Conservation (phyloP, 2,888 invertebrate genomes). For the Metalampra italica region DNA sequence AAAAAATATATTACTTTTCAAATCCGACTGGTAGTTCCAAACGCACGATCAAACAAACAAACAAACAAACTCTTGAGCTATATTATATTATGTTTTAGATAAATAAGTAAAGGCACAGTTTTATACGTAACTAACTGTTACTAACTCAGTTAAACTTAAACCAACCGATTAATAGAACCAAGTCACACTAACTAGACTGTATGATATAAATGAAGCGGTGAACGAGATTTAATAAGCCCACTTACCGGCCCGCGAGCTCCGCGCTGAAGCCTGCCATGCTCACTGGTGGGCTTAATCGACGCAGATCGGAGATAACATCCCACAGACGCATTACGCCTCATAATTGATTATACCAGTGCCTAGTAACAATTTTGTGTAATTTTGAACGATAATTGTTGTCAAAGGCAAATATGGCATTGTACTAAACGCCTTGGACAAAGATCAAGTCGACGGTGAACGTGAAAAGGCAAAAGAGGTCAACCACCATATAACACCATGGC, state of each 20-base stretch:
- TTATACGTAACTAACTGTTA: not conserved
- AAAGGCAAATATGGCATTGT: too few relatives aligned
- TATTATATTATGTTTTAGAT: too few relatives aligned
- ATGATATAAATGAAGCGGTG: conserved; percentile 43
- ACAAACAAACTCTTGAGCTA: too few relatives aligned
- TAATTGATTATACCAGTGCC: conserved; percentile 8
- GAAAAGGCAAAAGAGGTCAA: too few relatives aligned
- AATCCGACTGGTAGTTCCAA: too few relatives aligned
- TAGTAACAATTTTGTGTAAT: not conserved
- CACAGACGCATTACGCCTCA: conserved; percentile 16
- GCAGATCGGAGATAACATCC: conserved; percentile 42
- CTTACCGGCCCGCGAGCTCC: conserved; percentile 45
- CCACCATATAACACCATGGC: too few relatives aligned
- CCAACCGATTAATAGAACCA: not conserved
- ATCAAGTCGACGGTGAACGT: too few relatives aligned
- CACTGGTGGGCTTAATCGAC: conserved; percentile 33
- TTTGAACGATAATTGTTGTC: too few relatives aligned
- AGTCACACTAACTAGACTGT: conserved; percentile 35
- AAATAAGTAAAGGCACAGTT: too few relatives aligned
- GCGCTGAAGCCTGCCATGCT: conserved; percentile 39
- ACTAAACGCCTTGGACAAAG: too few relatives aligned
- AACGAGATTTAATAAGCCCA: conserved; percentile 49
- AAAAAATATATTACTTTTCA: too few relatives aligned
- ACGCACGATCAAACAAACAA: too few relatives aligned
- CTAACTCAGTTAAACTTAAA: not conserved